These are phyloP conservation scores for Artibeus lituratus DNA, from an alignment of 2,797 vertebrate genomes.

Conservation along the genomic window DNA sequence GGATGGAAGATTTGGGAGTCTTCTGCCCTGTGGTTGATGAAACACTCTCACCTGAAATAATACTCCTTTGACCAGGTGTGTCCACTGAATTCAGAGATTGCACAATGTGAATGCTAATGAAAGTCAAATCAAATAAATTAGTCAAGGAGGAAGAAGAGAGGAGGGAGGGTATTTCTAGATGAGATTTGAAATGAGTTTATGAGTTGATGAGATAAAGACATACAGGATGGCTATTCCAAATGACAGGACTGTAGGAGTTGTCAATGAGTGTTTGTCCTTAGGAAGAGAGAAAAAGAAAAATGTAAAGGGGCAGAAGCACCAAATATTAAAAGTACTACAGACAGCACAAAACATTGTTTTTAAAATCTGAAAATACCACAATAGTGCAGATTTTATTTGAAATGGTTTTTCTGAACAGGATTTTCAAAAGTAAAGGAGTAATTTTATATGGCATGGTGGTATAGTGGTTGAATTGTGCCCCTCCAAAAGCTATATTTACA, in stretches of 20 bases:
- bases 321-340: not conserved
- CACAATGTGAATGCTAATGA: not conserved
- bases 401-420: not conserved
- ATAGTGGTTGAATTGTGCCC: not conserved
- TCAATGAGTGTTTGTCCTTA: not conserved
- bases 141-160: not conserved
- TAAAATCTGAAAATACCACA: not conserved
- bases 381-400: not conserved
- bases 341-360: not conserved
- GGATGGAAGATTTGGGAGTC: not conserved
- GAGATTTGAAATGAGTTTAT: not conserved
- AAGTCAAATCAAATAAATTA: not conserved
- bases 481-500: not conserved
- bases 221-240: not conserved
- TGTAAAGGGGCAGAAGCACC: not conserved
- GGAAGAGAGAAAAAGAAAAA: not conserved
- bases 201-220: not conserved
- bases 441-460: not conserved
- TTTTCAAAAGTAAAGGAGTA: constrained; percentile 1
- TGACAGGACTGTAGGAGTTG: not conserved
- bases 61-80: not conserved
- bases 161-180: not conserved
- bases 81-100: not conserved
- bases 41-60: not conserved
- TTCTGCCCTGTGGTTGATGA: not conserved